Conservation (phyloP, 2,797 vertebrate genomes). For the Poecile montanus region DNA sequence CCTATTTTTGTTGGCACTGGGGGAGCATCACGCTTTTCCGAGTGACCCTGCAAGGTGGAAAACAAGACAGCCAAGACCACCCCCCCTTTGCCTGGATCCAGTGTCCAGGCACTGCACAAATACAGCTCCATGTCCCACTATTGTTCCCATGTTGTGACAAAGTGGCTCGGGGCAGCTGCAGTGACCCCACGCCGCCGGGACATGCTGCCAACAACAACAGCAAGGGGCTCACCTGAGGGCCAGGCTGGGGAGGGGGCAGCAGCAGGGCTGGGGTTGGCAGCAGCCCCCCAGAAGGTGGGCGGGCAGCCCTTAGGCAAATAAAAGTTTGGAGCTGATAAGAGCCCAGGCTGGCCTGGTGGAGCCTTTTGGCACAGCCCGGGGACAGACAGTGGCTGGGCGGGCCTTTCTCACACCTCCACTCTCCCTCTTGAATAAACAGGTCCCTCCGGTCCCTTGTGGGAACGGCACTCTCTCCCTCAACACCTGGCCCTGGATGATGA, state of each 20-base stretch:
- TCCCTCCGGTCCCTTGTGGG: not conserved
- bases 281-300: slow-evolving; percentile 52
- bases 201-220: slow-evolving; percentile 70
- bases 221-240: not conserved
- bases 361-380: not conserved
- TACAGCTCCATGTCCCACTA: slow-evolving; percentile 1
- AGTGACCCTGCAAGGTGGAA: slow-evolving; percentile 59
- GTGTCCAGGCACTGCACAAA: slow-evolving; percentile 2
- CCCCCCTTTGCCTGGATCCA: not conserved
- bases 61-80: slow-evolving; percentile 49
- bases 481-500: fast-evolving
- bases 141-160: slow-evolving; percentile 79
- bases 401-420: not conserved
- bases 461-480: fast-evolving
- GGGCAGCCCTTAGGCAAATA: slow-evolving; percentile 69
- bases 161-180: not conserved
- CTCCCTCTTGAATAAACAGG: slow-evolving; percentile 37
- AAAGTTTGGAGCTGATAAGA: slow-evolving; percentile 72
- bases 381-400: not conserved
- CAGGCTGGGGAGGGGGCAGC: not conserved
- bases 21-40: slow-evolving; percentile 10
- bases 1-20: slow-evolving; percentile 69
- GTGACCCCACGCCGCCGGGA: slow-evolving; percentile 59
- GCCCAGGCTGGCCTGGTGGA: fast-evolving
- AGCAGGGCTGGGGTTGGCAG: not conserved